Evolutionary conservation across 2,113 vertebrate species (phyloP).

Genomic region (Poecile atricapillus): DNA sequence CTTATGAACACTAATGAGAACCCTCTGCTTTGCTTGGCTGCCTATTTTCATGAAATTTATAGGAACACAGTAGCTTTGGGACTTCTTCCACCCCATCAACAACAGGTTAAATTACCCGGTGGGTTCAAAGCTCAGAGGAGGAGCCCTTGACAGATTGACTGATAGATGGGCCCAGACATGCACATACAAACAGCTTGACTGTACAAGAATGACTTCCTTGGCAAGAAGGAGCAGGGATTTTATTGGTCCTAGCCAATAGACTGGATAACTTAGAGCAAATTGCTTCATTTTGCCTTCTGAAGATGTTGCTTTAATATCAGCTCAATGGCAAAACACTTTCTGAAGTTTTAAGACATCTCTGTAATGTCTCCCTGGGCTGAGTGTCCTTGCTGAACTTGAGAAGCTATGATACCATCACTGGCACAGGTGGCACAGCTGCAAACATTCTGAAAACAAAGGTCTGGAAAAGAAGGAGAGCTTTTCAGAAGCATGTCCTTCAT

Average conservation of each 20-base stretch:
- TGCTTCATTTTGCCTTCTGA: not conserved
- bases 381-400: not conserved
- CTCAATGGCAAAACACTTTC: not conserved
- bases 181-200: conserved; percentile 4
- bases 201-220: conserved; percentile 3
- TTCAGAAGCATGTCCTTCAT: conserved; percentile 6
- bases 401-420: not conserved
- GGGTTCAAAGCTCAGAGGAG: conserved; percentile 34
- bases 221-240: not conserved
- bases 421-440: not conserved
- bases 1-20: conserved; percentile 54
- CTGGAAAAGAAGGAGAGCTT: not conserved
- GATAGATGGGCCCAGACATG: conserved; percentile 11
- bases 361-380: not conserved
- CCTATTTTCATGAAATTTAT: conserved; percentile 24
- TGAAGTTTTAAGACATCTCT: not conserved
- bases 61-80: conserved; percentile 15
- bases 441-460: not conserved
- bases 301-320: not conserved
- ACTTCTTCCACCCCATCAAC: not conserved
- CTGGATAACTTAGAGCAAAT: not conserved
- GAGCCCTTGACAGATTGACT: conserved; percentile 29
- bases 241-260: not conserved
- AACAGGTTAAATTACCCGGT: conserved; percentile 33
- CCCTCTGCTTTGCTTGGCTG: conserved; percentile 28